These are phyloP conservation scores for Halocynthia aurantium DNA, from an alignment of 23 tunicate species.

Conservation along the genomic window DNA sequence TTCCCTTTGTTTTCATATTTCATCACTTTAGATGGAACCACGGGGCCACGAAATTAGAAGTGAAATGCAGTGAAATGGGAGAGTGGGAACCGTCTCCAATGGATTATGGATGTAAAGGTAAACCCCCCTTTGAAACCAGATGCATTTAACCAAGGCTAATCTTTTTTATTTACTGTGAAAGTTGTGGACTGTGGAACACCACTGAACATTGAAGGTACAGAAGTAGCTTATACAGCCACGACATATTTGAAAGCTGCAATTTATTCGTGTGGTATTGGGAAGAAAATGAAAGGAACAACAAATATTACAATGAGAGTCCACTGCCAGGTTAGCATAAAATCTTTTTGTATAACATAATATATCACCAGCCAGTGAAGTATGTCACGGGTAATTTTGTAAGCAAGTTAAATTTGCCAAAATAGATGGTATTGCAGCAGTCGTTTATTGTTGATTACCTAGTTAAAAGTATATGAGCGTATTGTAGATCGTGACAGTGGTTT, in stretches of 20 bases:
- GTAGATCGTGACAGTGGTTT: no score
- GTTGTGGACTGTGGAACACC: slow-evolving; percentile 37
- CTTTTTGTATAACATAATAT: neutral
- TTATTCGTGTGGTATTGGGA: slow-evolving; percentile 19
- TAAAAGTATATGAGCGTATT: no score
- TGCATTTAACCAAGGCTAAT: neutral
- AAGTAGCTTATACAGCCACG: neutral
- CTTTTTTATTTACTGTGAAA: neutral
- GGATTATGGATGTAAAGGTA: slow-evolving; percentile 1
- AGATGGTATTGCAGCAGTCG: no score
- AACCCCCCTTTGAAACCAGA: neutral
- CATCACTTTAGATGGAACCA: slow-evolving; percentile 8
- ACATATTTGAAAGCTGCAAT: slow-evolving; percentile 16
- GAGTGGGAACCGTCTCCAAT: slow-evolving; percentile 23
- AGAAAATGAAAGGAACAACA: neutral
- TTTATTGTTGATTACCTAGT: no score
- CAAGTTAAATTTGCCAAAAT: no score
- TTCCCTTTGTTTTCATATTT: neutral
- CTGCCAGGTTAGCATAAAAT: slow-evolving; percentile 8
- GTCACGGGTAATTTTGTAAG: no score
- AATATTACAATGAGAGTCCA: neutral
- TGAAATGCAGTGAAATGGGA: slow-evolving; percentile 4
- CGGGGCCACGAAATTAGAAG: neutral
- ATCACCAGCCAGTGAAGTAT: no score
- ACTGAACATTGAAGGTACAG: slow-evolving; percentile 11